Conservation (phyloP, 2,797 vertebrate species). For the Adelosebastes latens region DNA sequence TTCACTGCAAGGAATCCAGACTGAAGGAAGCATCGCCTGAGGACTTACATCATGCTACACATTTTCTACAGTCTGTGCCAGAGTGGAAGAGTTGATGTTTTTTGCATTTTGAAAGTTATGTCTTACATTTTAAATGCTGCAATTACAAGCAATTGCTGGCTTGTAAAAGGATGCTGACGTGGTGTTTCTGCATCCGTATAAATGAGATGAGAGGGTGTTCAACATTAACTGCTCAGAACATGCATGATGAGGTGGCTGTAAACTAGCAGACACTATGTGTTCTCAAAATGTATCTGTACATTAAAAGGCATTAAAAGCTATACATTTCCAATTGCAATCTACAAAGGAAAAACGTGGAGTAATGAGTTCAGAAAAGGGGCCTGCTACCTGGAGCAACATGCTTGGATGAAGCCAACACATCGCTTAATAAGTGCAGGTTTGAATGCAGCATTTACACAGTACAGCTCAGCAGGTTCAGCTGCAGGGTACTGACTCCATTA, state of each 20-base stretch:
- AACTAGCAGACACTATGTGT: not conserved
- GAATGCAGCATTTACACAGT: conserved; percentile 7
- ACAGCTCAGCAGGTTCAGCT: conserved; percentile 38
- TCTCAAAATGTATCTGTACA: not conserved
- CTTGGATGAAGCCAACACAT: not conserved
- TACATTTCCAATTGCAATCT: not conserved
- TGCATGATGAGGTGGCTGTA: not conserved
- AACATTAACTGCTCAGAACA: not conserved
- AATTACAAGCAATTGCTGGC: not conserved
- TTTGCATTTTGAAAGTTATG: not conserved
- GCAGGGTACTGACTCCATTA: conserved; percentile 28
- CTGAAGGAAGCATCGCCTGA: conserved; percentile 1
- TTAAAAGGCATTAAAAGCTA: not conserved
- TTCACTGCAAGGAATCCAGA: not conserved
- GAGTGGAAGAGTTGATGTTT: not conserved
- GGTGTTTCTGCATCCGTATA: not conserved
- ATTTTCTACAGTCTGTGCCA: not conserved
- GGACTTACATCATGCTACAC: not conserved
- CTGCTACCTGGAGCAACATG: not conserved
- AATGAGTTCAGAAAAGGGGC: not conserved
- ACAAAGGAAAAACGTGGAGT: not conserved
- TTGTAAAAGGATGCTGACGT: not conserved
- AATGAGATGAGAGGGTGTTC: not conserved
- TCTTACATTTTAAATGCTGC: not conserved
- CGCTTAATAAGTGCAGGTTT: not conserved